Percentiles rank a stretch among this genome's conserved stretches.
These are phyloP conservation scores for Steinernema khuongi DNA, from an alignment of 1,140 invertebrate genomes.

Conservation along the genomic window DNA sequence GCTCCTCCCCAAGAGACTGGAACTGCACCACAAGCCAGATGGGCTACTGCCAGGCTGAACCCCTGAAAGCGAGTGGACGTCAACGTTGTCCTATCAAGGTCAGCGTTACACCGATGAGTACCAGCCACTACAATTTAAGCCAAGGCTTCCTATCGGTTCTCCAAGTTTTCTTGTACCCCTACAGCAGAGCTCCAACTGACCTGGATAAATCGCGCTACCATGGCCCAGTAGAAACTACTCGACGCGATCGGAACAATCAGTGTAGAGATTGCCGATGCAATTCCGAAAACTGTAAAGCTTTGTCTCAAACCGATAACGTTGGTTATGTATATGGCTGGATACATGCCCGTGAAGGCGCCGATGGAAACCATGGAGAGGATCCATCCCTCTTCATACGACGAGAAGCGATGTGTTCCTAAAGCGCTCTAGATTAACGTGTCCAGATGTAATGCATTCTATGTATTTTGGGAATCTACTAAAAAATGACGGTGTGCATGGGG, in stretches of 20 bases:
- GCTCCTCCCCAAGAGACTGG: background rate
- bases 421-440: background rate
- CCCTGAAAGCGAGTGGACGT: background rate
- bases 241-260: background rate
- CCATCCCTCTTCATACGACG: background rate
- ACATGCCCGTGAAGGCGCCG: background rate
- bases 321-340: background rate
- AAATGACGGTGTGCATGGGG: too few species aligned
- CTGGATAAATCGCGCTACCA: background rate
- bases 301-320: background rate
- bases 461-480: too few species aligned
- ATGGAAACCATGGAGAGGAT: background rate
- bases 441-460: too few species aligned
- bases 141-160: too few species aligned
- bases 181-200: too few species aligned
- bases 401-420: background rate
- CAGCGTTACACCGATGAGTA: background rate
- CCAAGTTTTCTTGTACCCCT: too few species aligned
- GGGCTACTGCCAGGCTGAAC: background rate
- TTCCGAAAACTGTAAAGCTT: background rate
- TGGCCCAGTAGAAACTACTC: background rate
- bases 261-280: background rate
- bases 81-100: too few species aligned
- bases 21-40: background rate
- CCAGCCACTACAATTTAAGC: too few species aligned